These are phyloP conservation scores for Adelognathus sp. DNA, from an alignment of 2,888 invertebrate species.

Conservation along the genomic window DNA sequence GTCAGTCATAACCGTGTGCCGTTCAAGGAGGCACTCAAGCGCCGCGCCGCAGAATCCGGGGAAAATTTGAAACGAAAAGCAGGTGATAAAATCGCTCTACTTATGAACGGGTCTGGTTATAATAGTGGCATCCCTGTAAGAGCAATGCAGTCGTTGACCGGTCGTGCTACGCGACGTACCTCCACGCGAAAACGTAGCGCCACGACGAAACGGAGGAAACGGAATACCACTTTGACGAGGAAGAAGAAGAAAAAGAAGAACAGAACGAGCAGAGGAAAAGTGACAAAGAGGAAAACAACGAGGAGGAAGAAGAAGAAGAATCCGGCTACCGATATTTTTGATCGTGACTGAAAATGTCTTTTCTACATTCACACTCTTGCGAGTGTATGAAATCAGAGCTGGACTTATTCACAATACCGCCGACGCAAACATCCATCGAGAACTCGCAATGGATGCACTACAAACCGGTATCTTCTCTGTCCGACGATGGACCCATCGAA, in stretches of 20 bases:
- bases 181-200: background rate
- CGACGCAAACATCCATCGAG: slow-evolving; percentile 63
- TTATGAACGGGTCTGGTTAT: slow-evolving; percentile 30
- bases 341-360: background rate
- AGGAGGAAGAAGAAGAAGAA: background rate
- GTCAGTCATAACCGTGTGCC: background rate
- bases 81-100: slow-evolving; percentile 18
- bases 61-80: slow-evolving; percentile 26
- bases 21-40: background rate
- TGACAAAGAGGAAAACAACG: background rate
- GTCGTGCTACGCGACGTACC: background rate
- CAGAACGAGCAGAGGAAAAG: background rate
- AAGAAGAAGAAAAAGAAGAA: background rate
- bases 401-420: slow-evolving; percentile 51
- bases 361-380: slow-evolving; percentile 2
- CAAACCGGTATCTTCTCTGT: slow-evolving; percentile 60
- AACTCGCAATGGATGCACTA: slow-evolving; percentile 59
- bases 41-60: slow-evolving; percentile 7
- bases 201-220: background rate
- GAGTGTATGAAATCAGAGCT: slow-evolving; percentile 38
- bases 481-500: slow-evolving; percentile 63
- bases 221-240: background rate
- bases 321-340: slow-evolving; percentile 42
- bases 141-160: slow-evolving; percentile 1
- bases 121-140: background rate